A percentile compares a stretch with the other conserved stretches of the same genome.
phyloP scores from a whole-genome alignment of 1,140 invertebrate species.

The Zaprionus taronus region DNA sequence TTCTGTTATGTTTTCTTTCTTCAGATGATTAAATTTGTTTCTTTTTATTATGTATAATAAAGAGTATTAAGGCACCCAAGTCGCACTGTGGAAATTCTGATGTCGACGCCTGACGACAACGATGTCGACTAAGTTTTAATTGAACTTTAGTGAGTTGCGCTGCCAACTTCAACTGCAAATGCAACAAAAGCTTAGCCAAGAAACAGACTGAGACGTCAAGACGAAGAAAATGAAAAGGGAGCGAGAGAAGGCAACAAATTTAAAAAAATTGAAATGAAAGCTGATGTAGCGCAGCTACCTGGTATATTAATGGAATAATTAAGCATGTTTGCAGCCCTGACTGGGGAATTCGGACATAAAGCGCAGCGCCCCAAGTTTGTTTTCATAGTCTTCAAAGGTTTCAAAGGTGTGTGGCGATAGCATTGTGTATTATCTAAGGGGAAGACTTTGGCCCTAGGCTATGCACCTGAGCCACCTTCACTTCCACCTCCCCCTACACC shows the following conservation, averaged over 20 bases:
- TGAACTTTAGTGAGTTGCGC: slow-evolving; percentile 71
- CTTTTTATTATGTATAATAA: background rate
- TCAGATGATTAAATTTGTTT: background rate
- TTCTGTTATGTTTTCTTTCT: background rate
- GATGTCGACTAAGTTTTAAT: slow-evolving; percentile 69
- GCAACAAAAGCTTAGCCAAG: slow-evolving; percentile 53
- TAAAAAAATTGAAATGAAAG: slow-evolving; percentile 58
- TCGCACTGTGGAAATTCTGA: background rate
- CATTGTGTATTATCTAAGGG: slow-evolving; percentile 46
- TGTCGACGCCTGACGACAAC: background rate
- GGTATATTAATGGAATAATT: slow-evolving; percentile 80
- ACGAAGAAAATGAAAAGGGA: slow-evolving; percentile 7
- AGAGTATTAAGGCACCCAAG: slow-evolving; percentile 19
- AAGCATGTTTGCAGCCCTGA: slow-evolving; percentile 66
- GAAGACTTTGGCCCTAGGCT: slow-evolving; percentile 10
- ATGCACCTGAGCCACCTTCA: background rate
- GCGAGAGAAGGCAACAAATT: background rate
- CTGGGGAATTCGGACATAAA: slow-evolving; percentile 21
- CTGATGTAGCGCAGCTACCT: slow-evolving; percentile 39
- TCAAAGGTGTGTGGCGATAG: background rate
- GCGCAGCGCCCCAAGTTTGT: slow-evolving; percentile 55
- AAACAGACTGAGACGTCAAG: slow-evolving; percentile 17
- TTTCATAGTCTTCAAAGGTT: slow-evolving; percentile 64
- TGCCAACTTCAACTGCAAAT: slow-evolving; percentile 48
- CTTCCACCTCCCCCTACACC: too few species aligned